Percentiles rank a stretch among this genome's conserved stretches.
Conservation (phyloP, 2,888 invertebrate genomes). For the Teleogryllus oceanicus region DNA sequence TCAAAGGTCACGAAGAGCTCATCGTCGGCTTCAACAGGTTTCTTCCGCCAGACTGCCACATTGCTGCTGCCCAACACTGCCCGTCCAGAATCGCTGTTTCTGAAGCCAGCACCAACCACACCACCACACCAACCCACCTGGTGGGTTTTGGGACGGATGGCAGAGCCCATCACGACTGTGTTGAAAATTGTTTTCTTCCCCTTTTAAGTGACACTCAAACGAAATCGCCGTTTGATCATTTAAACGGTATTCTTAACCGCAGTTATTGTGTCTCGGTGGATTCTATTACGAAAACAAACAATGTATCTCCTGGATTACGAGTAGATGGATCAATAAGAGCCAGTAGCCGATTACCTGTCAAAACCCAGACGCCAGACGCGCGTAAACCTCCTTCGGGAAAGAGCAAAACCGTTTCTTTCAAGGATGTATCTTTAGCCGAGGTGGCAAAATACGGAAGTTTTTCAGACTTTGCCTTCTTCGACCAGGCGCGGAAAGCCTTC, state of each 20-base stretch:
- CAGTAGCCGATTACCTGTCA: neutral
- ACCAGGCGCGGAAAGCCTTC: neutral
- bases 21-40: neutral
- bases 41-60: neutral
- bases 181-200: neutral
- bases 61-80: neutral
- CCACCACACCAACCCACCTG: neutral
- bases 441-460: neutral
- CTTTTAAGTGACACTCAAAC: neutral
- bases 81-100: too few species aligned
- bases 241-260: neutral
- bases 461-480: neutral
- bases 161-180: neutral
- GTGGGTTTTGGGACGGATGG: neutral
- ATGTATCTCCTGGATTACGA: neutral
- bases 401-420: neutral
- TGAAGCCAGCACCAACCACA: too few species aligned
- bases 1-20: neutral
- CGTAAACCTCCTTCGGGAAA: neutral
- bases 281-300: neutral
- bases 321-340: neutral
- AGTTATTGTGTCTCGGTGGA: neutral
- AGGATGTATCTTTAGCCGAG: neutral
- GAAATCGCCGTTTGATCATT: neutral
- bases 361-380: neutral